Evolutionary conservation across 2,888 invertebrate species (phyloP), one percentile per base, ranked within the genome.

Genomic region (Syritta pipiens): DNA sequence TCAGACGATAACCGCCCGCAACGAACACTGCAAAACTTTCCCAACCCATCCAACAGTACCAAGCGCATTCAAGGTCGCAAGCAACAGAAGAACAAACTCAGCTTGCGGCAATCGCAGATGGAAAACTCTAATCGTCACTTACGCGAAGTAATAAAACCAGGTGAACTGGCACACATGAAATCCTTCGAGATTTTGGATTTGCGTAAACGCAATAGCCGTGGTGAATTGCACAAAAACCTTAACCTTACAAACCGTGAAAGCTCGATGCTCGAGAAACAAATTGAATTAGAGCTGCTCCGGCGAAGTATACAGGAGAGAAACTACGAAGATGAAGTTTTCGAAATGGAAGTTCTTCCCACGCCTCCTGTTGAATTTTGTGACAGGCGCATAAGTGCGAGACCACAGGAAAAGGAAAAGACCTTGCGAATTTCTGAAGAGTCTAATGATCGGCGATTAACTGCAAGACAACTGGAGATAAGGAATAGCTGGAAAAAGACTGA

Each of bases 361-460:
- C 77, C 77, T 3, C 77, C 77, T 5, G 19, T 28, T 14, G 53
- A 60, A 1, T 77, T 77, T 46, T 20, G 46, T 22, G 77, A 77
- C 12, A 26, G 2, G 4, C 35, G 26, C 4, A 19, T 10, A 2
- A 48, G 17, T 12, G 12, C 10, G 10, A 3, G 9, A 10, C 4
- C 9, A 5, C 24, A 9, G n/a, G n/a, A n/a, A n/a, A n/a, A n/a
- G n/a, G n/a, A n/a, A n/a, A n/a, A n/a, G n/a, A n/a, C n/a, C n/a
- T n/a, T n/a, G n/a, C n/a, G n/a, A n/a, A n/a, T n/a, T n/a, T n/a
- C n/a, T n/a, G n/a, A n/a, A n/a, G n/a, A n/a, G n/a, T n/a, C n/a
- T n/a, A n/a, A n/a, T n/a, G n/a, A n/a, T n/a, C n/a, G n/a, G n/a
- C n/a, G n/a, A n/a, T n/a, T n/a, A n/a, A n/a, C n/a, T n/a, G n/a